phyloP scores from a whole-genome alignment of 2,888 invertebrate species.

The Micropterix aruncella region DNA sequence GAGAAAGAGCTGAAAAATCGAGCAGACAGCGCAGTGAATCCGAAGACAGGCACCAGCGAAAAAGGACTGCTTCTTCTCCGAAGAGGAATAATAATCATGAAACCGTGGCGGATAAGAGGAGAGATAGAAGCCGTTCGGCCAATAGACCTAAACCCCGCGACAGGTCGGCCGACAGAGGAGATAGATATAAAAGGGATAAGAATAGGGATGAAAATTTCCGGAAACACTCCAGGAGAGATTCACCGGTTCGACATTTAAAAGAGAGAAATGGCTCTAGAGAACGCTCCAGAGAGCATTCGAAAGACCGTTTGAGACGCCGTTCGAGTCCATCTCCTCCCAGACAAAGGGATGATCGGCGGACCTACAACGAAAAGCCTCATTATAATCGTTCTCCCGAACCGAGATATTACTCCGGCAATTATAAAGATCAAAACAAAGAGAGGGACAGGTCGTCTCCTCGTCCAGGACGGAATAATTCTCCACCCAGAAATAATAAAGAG shows the following conservation, averaged over 20 bases:
- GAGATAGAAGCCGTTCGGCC: slow-evolving; percentile 16
- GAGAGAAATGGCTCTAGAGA: background rate
- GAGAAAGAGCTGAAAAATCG: slow-evolving; percentile 8
- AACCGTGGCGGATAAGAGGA: slow-evolving; percentile 13
- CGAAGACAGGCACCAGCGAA: slow-evolving; percentile 8
- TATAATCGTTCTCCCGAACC: background rate
- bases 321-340: too few relatives aligned
- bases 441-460: slow-evolving; percentile 9
- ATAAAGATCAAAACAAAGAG: slow-evolving; percentile 10
- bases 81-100: too few relatives aligned
- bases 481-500: background rate
- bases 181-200: background rate
- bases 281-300: too few relatives aligned
- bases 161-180: background rate
- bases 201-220: background rate
- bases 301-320: too few relatives aligned
- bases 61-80: background rate
- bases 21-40: slow-evolving; percentile 5
- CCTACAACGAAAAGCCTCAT: slow-evolving; percentile 2
- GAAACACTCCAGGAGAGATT: background rate
- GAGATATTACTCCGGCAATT: slow-evolving; percentile 11
- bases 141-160: background rate
- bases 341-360: too few relatives aligned
- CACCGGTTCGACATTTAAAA: too few relatives aligned
- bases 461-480: background rate